Evolutionary conservation across 2,113 vertebrate genomes (phyloP), one percentile per base, ranked within the genome.

Genomic region (Solea senegalensis): DNA sequence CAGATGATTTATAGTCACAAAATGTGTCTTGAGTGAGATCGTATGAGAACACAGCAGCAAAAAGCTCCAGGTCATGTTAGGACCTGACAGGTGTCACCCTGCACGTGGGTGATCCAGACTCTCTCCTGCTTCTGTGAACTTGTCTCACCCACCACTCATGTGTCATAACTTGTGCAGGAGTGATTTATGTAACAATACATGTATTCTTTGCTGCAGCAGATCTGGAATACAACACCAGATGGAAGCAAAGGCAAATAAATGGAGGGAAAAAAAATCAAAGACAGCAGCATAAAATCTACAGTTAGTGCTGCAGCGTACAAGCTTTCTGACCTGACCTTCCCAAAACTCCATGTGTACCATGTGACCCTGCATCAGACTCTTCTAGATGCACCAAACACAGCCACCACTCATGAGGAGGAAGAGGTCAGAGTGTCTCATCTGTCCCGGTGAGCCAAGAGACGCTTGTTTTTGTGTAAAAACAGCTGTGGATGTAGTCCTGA

Each of bases 401-500:
- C 64, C 39, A 26, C 41, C 2, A 1, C 45, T 65, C 5, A 64
- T 27, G 64, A 69, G 58, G 45, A 79, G 8, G 21, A 78, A 57
- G 49, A 14, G 21, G 8, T 55, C 69, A 9, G 87, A 40, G 74
- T 80, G 12, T 86, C 84, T 44, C 80, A 55, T 56, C 59, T 78
- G 57, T 72, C 68, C 46, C 67, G 68, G 40, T 71, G 70, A 53
- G 67, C 60, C 26, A 89, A 83, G 66, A 87, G 80, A 64, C 88
- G 82, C 40, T 41, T 82, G 21, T 71, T 48, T 50, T 85, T 26
- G 21, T 21, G 21, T 57, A 88, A 85, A 63, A 86, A 12, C 81
- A 85, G 71, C 59, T 91, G 0, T 90, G 86, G 81, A 76, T 85
- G 80, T 83, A 69, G 28, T 76, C 49, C 34, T 15, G 16, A 39